Base-by-base conservation (phyloP, 2,113 vertebrate genomes). In the Corythaixoides concolor region DNA sequence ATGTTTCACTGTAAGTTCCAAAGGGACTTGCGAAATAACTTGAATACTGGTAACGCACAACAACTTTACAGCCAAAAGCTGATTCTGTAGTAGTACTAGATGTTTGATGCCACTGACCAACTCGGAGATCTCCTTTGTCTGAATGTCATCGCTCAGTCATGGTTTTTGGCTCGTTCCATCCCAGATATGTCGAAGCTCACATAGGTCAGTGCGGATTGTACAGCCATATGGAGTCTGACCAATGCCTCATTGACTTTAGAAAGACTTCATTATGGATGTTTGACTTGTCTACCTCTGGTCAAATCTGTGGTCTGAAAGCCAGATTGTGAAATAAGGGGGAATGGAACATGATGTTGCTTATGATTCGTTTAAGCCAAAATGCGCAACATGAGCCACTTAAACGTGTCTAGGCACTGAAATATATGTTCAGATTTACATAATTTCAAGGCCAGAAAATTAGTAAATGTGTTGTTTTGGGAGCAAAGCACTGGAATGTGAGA, bases 171-270 rank as follows among this genome's bases (percentile, higher is more conserved):
- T 35, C 22, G 22, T 49, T 75, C 30, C 12, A 15, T 43, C 49
- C 32, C 1, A 0, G 0, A 35, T 2, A 0, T 33, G 10, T 43
- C 30, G 60, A 7, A 68, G 26, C 16, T 86, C 11, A 2, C 4
- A 2, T 33, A 15, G 10, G 26, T 83, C 63, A 11, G 56, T 37
- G n/a, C 58, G 35, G 32, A 63, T 62, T 87, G 22, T 81, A 13
- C 10, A 30, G 43, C 28, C 56, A 14, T 8, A 5, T 2, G 24
- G 56, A 86, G 28, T 15, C 56, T 90, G 68, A 39, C 10, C 30
- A 53, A 2, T n/a, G 52, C 52, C 39, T 78, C 0, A 0, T 6
- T 78, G 74, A 26, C 32, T 91, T 78, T 1, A 69, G 80, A 16
- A 83, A 30, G 49, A 45, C 23, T 32, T 80, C 0, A 2, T 43